These are phyloP conservation scores for Trichopoda pennipes DNA, from an alignment of 2,888 invertebrate species.

Conservation along the genomic window DNA sequence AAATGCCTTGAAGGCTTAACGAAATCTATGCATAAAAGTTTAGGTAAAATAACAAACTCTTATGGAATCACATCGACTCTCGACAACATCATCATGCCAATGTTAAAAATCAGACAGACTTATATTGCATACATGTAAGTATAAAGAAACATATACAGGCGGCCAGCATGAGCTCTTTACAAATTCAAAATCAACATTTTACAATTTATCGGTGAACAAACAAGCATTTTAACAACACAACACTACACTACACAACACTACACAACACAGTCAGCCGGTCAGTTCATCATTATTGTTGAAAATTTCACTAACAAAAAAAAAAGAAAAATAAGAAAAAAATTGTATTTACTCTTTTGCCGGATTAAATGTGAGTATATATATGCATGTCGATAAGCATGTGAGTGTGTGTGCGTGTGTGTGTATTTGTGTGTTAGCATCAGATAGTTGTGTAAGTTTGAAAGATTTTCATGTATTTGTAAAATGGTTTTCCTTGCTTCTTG, in stretches of 20 bases:
- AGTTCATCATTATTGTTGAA: constrained; percentile 46
- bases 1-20: constrained; percentile 63
- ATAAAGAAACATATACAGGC: neutral
- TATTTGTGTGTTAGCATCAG: neutral
- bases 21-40: constrained; percentile 63
- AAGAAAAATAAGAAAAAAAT: constrained; percentile 39
- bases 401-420: neutral
- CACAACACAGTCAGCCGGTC: no score
- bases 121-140: no score
- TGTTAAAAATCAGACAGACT: constrained; percentile 36
- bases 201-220: constrained; percentile 60
- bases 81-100: constrained; percentile 33
- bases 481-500: constrained; percentile 11
- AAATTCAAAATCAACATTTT: constrained; percentile 50
- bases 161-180: constrained; percentile 8
- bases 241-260: constrained; percentile 30
- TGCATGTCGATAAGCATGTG: neutral
- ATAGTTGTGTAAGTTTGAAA: constrained; percentile 31
- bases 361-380: neutral
- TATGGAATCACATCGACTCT: constrained; percentile 37
- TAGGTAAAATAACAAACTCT: constrained; percentile 54
- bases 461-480: constrained; percentile 33
- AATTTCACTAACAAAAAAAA: no score
- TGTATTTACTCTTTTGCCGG: constrained; percentile 46
- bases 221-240: constrained; percentile 46